These are phyloP conservation scores for Leucoraja erinaceus DNA, from an alignment of 2,113 vertebrate genomes.

Conservation along the genomic window DNA sequence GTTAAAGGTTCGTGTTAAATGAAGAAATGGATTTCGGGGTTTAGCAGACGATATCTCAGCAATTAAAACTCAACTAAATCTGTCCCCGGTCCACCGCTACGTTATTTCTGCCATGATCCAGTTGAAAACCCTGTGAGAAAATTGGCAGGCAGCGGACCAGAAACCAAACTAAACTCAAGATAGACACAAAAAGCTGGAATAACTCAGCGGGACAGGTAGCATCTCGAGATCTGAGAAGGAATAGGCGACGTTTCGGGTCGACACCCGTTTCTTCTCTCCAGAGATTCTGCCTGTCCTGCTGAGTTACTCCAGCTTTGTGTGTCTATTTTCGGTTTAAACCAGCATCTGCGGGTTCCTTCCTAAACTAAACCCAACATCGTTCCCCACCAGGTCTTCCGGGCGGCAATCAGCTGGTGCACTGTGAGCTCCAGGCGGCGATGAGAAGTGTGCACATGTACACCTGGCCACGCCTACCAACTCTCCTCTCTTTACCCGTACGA, in stretches of 20 bases:
- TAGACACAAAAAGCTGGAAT: too few relatives aligned
- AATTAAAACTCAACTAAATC: neutral
- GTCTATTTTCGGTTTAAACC: too few relatives aligned
- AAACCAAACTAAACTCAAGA: too few relatives aligned
- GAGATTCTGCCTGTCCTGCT: too few relatives aligned
- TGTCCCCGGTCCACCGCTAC: neutral
- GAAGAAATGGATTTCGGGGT: neutral
- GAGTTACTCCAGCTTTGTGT: too few relatives aligned
- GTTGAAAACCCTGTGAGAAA: neutral
- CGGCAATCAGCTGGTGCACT: neutral
- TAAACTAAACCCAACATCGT: neutral
- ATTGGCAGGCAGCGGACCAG: neutral
- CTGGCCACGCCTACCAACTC: neutral
- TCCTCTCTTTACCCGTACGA: neutral
- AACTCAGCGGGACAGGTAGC: too few relatives aligned
- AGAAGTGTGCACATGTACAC: neutral
- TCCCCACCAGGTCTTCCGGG: neutral
- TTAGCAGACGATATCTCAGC: neutral
- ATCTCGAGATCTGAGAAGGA: too few relatives aligned
- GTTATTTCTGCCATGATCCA: neutral
- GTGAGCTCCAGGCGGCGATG: neutral
- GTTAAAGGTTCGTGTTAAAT: neutral
- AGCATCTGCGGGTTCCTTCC: too few relatives aligned
- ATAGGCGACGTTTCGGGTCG: too few relatives aligned
- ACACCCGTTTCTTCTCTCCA: too few relatives aligned